These are phyloP conservation scores for Diglossa cyanea DNA, from an alignment of 2,797 vertebrate species.

Conservation along the genomic window DNA sequence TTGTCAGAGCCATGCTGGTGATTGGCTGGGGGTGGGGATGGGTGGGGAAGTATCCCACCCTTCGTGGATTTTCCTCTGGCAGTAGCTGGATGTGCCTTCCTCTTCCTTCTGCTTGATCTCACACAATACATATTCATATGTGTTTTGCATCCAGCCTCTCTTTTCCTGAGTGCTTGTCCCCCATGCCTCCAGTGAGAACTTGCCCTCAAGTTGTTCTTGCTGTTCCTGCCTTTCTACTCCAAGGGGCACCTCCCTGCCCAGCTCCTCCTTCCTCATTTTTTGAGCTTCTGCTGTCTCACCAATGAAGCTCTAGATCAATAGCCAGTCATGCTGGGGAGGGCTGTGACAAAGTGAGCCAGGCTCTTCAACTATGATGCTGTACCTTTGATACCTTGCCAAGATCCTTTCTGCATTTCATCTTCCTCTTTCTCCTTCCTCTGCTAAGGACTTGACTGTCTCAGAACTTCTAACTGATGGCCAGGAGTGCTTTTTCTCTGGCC, in stretches of 20 bases:
- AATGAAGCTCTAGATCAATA: not conserved
- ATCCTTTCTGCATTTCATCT: not conserved
- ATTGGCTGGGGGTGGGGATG: not conserved
- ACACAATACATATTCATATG: not conserved
- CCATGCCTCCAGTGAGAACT: not conserved
- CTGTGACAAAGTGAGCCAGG: not conserved
- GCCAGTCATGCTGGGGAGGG: not conserved
- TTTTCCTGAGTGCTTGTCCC: not conserved
- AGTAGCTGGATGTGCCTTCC: not conserved
- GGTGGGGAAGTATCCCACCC: not conserved
- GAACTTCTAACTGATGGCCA: not conserved
- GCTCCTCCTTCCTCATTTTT: not conserved
- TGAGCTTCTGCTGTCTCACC: not conserved
- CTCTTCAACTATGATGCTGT: not conserved
- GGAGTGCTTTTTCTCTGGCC: not conserved
- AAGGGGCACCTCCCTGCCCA: not conserved
- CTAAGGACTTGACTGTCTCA: not conserved
- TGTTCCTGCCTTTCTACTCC: not conserved
- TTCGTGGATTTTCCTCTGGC: not conserved
- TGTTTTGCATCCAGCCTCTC: not conserved
- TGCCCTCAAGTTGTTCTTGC: not conserved
- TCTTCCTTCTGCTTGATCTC: not conserved
- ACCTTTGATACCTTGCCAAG: not conserved
- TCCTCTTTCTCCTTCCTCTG: not conserved
- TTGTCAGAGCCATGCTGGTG: not conserved